Conservation (phyloP, 1,140 invertebrate species). For the Drosophila sturtevanti region DNA sequence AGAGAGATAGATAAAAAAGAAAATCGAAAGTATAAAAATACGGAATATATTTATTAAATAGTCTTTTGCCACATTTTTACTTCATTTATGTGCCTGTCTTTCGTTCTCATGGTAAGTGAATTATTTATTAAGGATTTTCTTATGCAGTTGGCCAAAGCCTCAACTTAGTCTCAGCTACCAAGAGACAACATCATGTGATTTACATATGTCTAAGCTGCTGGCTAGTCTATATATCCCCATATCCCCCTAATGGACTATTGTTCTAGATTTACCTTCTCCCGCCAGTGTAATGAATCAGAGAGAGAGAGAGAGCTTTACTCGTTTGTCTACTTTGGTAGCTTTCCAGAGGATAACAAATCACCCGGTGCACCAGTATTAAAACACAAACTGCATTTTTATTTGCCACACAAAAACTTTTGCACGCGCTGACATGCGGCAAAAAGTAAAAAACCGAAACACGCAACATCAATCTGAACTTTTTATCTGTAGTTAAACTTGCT, state of each 20-base stretch:
- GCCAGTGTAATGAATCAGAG: conserved; percentile 9
- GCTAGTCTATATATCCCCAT: not conserved
- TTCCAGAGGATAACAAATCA: conserved; percentile 6
- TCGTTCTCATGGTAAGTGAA: not conserved
- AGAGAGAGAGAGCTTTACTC: not conserved
- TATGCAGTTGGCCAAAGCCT: not conserved
- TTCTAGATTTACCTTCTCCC: not conserved
- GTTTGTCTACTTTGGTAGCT: not conserved
- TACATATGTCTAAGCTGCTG: conserved; percentile 54
- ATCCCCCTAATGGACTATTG: not conserved
- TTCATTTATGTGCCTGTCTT: not conserved
- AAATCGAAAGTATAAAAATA: not conserved
- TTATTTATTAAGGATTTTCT: conserved; percentile 7
- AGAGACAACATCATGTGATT: conserved; percentile 51
- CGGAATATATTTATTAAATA: not conserved
- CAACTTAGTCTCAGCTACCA: conserved; percentile 30
- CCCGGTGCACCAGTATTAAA: conserved; percentile 1
- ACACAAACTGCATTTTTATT: conserved; percentile 15
- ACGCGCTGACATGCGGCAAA: conserved; percentile 11
- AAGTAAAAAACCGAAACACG: not conserved
- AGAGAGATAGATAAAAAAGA: not conserved
- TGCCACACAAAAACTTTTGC: conserved; percentile 1
- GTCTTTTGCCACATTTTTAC: not conserved
- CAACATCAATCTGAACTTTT: conserved; percentile 1
- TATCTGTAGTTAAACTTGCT: not conserved